Conservation (phyloP, 1,140 invertebrate species). For the Acromyrmex heyeri region DNA sequence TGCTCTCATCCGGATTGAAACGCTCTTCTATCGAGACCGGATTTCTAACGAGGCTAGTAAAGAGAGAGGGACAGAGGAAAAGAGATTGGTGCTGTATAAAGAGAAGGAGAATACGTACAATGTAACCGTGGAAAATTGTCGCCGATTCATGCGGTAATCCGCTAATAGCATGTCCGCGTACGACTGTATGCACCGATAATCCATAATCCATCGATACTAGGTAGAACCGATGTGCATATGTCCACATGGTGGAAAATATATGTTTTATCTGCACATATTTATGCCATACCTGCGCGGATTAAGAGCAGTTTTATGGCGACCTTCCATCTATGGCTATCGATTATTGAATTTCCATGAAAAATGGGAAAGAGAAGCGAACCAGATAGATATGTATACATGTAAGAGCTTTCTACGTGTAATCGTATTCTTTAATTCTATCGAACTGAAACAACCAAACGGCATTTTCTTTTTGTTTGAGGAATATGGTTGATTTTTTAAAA, state of each 20-base stretch:
- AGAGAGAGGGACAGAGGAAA: constrained; percentile 26
- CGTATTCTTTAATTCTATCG: constrained; percentile 52
- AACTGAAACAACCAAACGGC: constrained; percentile 50
- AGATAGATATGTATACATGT: background rate
- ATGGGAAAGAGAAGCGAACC: background rate
- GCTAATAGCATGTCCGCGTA: constrained; percentile 82
- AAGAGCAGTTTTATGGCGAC: constrained; percentile 63
- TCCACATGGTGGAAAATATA: constrained; percentile 31
- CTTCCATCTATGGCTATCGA: constrained; percentile 36
- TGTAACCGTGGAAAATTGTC: constrained; percentile 80
- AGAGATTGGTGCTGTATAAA: background rate
- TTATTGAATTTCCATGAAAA: constrained; percentile 57
- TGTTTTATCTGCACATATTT: constrained; percentile 62
- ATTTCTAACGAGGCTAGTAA: constrained; percentile 51
- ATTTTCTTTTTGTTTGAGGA: constrained; percentile 42
- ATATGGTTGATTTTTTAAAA: constrained; percentile 22
- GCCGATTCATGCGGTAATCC: constrained; percentile 80
- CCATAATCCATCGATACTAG: constrained; percentile 81
- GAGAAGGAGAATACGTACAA: constrained; percentile 41
- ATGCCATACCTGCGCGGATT: constrained; percentile 38
- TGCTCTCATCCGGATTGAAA: constrained; percentile 66
- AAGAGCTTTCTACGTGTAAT: constrained; percentile 12
- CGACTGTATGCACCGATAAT: constrained; percentile 78
- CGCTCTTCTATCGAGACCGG: constrained; percentile 62
- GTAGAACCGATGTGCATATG: constrained; percentile 32